Base-by-base conservation (phyloP, 2,113 vertebrate genomes). In the Varanus salvator region DNA sequence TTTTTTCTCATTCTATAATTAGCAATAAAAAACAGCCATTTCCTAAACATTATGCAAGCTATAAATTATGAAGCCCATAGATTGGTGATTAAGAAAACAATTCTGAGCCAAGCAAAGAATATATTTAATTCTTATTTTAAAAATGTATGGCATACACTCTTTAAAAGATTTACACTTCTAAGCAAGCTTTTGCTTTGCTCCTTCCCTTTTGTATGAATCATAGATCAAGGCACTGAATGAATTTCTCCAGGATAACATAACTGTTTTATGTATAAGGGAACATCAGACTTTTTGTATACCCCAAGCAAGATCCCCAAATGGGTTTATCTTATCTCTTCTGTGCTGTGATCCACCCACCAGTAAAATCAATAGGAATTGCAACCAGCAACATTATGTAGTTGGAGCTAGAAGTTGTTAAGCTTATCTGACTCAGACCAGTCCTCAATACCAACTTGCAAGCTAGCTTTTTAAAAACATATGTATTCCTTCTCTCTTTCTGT, bases 71-170 rank as follows among this genome's bases (percentile, higher is more conserved):
- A 92, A 90, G 80, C 78, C 87, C 74, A 27, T 48, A 90, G 88
- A 85, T 89, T 85, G 92, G 34, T 85, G 17, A 93, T 93, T 90
- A 85, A 50, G 69, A 92, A 94, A 93, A 90, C 76, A 91, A 91
- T 90, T 92, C 9, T 90, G 82, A 78, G 21, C 52, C 88, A 92
- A 60, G 85, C 48, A 77, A 90, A 83, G 68, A 64, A 87, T 34
- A 85, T 0, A 84, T 87, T 90, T 92, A 52, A 89, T 91, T 93
- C 90, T 78, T 31, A 83, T 90, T 92, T 92, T 50, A 74, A 92
- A 92, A 90, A 90, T 52, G 5, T 87, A 90, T 92, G 29, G 87
- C 85, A 1, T 1, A 90, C 83, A 80, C 66, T 91, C 50, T 90
- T 69, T 90, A 93, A 91, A 87, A 77, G 6, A 87, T 88, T 93